Percentiles rank a stretch among this genome's conserved stretches.
Evolutionary conservation across 2,888 invertebrate species (phyloP).

Genomic region (Phasia obesa): DNA sequence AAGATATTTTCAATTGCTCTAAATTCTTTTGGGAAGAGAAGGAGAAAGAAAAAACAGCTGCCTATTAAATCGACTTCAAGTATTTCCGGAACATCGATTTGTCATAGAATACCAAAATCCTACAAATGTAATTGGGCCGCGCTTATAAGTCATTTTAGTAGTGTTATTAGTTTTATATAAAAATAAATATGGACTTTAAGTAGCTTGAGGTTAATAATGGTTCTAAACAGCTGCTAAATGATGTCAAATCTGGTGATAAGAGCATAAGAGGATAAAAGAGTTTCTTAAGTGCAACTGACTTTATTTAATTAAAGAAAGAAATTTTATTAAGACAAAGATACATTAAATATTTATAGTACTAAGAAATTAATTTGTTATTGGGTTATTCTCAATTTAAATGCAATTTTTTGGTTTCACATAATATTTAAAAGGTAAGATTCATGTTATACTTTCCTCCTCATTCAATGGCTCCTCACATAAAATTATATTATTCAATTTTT

Average conservation of each 20-base stretch:
- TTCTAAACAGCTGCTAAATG: slow-evolving; percentile 52
- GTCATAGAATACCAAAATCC: slow-evolving; percentile 10
- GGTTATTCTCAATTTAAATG: no score
- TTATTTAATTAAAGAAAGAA: no score
- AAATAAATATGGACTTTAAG: neutral
- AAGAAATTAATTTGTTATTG: no score
- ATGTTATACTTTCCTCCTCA: no score
- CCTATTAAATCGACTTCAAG: slow-evolving; percentile 16
- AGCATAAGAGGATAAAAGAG: no score
- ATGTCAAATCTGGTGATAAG: slow-evolving; percentile 4
- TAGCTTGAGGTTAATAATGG: slow-evolving; percentile 50
- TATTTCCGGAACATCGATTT: slow-evolving; percentile 43
- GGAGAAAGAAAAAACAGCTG: slow-evolving; percentile 41
- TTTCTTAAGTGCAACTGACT: neutral
- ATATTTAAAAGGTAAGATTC: no score
- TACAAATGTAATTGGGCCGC: neutral
- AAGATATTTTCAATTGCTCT: slow-evolving; percentile 51
- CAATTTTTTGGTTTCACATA: no score
- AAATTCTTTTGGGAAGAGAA: slow-evolving; percentile 32
- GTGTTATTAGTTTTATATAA: slow-evolving; percentile 3
- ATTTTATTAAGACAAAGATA: no score
- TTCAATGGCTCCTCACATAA: no score
- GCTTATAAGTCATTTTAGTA: neutral
- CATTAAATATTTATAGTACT: no score
- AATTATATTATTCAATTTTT: no score